phyloP scores from a whole-genome alignment of 2,113 vertebrate species.

The Mionectes macconnelli region DNA sequence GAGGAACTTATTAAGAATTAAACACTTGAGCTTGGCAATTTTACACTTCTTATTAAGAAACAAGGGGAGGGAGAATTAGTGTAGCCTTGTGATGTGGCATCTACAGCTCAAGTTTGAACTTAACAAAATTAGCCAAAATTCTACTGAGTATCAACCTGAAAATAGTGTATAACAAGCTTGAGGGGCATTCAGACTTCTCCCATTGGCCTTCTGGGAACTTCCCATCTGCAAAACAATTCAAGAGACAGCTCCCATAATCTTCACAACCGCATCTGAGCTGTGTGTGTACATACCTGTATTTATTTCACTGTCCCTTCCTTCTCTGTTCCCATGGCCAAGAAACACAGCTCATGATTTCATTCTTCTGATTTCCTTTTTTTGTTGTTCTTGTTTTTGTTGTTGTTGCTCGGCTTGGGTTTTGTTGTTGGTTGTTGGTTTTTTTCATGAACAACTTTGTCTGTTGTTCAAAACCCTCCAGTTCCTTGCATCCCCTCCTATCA shows the following conservation, averaged over 20 bases:
- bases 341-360: background rate
- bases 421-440: background rate
- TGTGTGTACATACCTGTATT: background rate
- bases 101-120: constrained; percentile 37
- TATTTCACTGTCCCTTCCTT: constrained; percentile 1
- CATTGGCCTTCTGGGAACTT: constrained; percentile 15
- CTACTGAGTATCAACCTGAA: constrained; percentile 26
- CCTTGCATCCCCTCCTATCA: background rate
- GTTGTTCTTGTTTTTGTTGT: too few species aligned
- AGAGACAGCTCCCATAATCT: background rate
- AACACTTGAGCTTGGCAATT: constrained; percentile 2
- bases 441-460: background rate
- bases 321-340: background rate
- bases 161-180: background rate
- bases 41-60: background rate
- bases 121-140: constrained; percentile 54
- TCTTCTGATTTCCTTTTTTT: background rate
- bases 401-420: background rate
- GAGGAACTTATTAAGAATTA: constrained; percentile 14
- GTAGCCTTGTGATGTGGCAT: constrained; percentile 65
- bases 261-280: background rate
- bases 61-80: constrained; percentile 2
- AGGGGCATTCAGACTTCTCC: constrained; percentile 24
- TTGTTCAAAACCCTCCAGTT: background rate
- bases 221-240: constrained; percentile 47